Evolutionary conservation across 1,140 invertebrate genomes (phyloP).

Genomic region (Diorhabda elongata): DNA sequence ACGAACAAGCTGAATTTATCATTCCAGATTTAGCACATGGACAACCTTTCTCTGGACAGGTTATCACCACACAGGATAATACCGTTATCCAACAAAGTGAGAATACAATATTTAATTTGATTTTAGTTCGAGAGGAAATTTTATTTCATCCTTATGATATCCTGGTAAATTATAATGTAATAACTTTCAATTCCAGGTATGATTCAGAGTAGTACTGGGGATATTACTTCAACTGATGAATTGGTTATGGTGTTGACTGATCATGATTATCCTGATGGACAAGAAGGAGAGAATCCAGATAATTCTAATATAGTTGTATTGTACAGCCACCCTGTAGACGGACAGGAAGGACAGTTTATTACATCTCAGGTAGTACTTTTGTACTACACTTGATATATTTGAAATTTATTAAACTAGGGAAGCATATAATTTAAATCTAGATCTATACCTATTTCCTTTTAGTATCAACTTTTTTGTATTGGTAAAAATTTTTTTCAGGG

Average conservation of each 20-base stretch:
- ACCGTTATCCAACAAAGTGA: conserved; percentile 11
- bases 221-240: conserved; percentile 44
- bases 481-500: conserved; percentile 30
- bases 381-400: no score
- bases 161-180: no score
- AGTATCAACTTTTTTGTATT: no score
- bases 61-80: conserved; percentile 22
- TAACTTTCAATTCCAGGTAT: conserved; percentile 21
- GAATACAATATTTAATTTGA: neutral
- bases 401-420: no score
- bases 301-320: conserved; percentile 59
- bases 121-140: neutral
- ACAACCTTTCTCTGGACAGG: conserved; percentile 16
- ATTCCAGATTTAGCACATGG: conserved; percentile 32
- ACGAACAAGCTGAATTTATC: conserved; percentile 38
- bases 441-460: no score
- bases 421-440: no score
- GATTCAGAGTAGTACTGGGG: conserved; percentile 24
- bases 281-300: conserved; percentile 44
- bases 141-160: no score
- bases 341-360: conserved; percentile 52
- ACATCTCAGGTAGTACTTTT: conserved; percentile 38
- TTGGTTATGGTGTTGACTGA: conserved; percentile 47
- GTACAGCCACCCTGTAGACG: conserved; percentile 56
- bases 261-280: conserved; percentile 45